phyloP scores from a whole-genome alignment of 2,797 vertebrate species.

The Takifugu rubripes region DNA sequence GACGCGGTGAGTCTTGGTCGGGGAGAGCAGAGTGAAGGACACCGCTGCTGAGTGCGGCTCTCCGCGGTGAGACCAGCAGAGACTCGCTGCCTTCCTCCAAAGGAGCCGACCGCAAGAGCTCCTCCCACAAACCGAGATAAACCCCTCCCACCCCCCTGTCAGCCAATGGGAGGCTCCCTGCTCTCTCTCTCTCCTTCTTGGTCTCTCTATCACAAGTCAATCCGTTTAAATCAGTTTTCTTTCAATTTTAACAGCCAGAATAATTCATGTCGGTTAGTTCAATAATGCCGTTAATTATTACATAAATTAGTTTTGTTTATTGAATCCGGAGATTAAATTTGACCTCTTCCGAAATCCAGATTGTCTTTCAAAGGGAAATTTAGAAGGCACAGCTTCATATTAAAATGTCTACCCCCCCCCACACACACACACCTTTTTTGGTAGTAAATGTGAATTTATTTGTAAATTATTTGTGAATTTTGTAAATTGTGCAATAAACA shows the following conservation, averaged over 20 bases:
- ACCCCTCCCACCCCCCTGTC: not conserved
- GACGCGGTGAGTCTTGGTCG: conserved; percentile 13
- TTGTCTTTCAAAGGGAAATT: no score
- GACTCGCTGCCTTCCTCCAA: conserved; percentile 3
- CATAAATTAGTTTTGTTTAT: no score
- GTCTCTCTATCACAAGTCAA: not conserved
- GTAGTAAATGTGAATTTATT: no score
- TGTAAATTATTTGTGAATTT: no score
- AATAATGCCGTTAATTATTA: no score
- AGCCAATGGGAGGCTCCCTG: conserved; percentile 40
- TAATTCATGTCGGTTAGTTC: no score
- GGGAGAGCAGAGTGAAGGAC: not conserved
- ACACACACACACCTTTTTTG: no score
- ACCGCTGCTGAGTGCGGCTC: conserved; percentile 1
- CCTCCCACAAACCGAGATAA: conserved; percentile 7
- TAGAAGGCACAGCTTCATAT: no score
- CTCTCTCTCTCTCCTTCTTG: not conserved
- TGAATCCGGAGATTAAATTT: no score
- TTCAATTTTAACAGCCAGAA: not conserved
- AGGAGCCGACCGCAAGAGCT: conserved; percentile 21
- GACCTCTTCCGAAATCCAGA: no score
- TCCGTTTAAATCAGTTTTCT: not conserved
- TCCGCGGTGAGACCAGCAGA: not conserved
- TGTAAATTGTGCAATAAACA: no score
- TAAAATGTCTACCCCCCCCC: no score